Base-by-base conservation (phyloP, 2,888 invertebrate genomes). In the Chalcis sispes region DNA sequence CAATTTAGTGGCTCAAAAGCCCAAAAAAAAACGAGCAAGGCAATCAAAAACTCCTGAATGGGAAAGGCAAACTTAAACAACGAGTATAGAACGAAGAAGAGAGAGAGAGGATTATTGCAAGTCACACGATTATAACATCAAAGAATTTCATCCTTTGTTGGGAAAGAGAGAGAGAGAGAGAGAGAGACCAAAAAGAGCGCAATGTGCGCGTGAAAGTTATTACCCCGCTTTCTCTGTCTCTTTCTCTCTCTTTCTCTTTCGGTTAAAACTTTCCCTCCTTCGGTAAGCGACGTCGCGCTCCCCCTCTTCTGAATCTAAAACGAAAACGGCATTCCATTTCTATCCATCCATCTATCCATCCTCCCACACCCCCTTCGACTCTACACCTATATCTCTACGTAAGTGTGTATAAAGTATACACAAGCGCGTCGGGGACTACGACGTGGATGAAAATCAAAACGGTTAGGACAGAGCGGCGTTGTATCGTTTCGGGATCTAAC, bases 51-150 rank as follows among this genome's bases (percentile, higher is more conserved):
- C 25, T 77, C 52, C 69, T 54, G 72, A 72, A 64, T 69, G 42
- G 67, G 27, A 77, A 64, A 69, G 67, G 61, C 62, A 67, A 72
- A 72, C 62, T 67, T 65, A 71, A 72, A 66, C 72, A 59, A 73
- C 67, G 59, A 50, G 32, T n/a, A 52, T 25, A 25, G 32, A 59
- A 58, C 29, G 72, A 72, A 56, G 72, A 46, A 50, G 58, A 54
- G 56, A 42, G 56, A 40, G 72, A 20, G 61, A 64, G 58, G 69
- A 78, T 78, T 78, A 78, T 75, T 75, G 78, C 75, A 78, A 78
- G 78, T 78, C 78, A 78, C 75, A 75, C 72, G 75, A 75, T 78
- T 78, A 75, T 72, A 78, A 78, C 77, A 78, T 78, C 78, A 78
- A 78, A 78, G 78, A 78, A 78, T 78, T 78, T 58, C 18, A 70